These are phyloP conservation scores for Colletes gigas DNA, from an alignment of 1,140 invertebrate genomes.

Conservation along the genomic window DNA sequence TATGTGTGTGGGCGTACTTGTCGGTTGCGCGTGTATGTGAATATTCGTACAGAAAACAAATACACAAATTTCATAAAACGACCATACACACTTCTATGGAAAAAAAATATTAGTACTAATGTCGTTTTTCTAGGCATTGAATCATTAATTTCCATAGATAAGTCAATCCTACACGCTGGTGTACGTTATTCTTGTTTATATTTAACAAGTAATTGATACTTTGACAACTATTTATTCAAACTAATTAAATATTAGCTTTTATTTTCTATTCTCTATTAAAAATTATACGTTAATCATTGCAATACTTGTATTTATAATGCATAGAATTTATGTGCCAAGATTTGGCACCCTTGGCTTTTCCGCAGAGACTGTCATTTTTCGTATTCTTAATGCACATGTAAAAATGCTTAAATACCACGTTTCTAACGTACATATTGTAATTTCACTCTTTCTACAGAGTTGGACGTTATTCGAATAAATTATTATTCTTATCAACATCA, in stretches of 20 bases:
- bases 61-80: background rate
- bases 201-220: conserved; percentile 11
- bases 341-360: conserved; percentile 25
- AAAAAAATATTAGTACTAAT: background rate
- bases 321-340: background rate
- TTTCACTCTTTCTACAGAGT: conserved; percentile 44
- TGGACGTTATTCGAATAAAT: conserved; percentile 53
- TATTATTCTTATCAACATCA: conserved; percentile 23
- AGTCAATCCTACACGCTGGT: background rate
- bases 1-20: no score
- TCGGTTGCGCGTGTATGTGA: background rate
- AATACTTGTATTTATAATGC: background rate
- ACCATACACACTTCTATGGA: background rate
- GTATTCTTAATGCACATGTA: conserved; percentile 46
- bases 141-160: background rate
- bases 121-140: background rate
- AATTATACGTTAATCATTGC: background rate
- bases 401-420: conserved; percentile 44
- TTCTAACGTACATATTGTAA: conserved; percentile 46
- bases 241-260: background rate
- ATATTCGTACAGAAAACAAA: background rate
- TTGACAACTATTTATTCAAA: conserved; percentile 29
- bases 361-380: conserved; percentile 48
- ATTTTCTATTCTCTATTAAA: background rate
- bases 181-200: background rate